Base-by-base conservation (phyloP, 2,797 vertebrate species). In the Ctenosaura bakeri region DNA sequence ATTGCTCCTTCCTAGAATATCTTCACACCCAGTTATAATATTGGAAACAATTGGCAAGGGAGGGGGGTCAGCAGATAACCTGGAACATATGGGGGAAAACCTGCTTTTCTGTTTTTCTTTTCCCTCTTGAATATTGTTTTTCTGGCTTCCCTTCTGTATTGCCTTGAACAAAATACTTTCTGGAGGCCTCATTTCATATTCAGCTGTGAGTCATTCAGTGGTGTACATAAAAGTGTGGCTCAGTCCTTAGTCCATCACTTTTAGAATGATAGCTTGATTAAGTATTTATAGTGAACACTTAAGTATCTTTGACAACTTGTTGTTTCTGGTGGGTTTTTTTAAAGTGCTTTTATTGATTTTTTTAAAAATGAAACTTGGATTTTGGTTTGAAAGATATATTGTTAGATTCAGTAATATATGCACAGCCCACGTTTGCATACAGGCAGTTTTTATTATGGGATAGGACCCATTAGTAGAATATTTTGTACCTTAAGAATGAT, bases 241-340 rank as follows among this genome's bases (percentile, higher is more conserved):
- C 7, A 16, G 18, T 32, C 10, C 24, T 56, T 42, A 38, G 64
- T 52, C 79, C 42, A 83, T 71, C 66, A 8, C 14, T 59, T 88
- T 82, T 29, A n/a, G 38, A n/a, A 59, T 32, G 24, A 42, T 73
- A 56, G 35, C 38, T 73, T 74, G 52, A 73, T 88, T 88, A 88
- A 82, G 66, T 80, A 87, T 79, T 87, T 79, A 88, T 88, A 73
- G 4, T n/a, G 26, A 46, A 26, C 6, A 46, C 80, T 82, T 82
- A 64, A 38, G 24, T 46, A 77, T 56, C 66, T 35, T 82, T 59
- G 35, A 82, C 16, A 83, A 59, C 18, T 59, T 42, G n/a, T 73
- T 86, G 26, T 83, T 87, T 87, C 50, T 88, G n/a, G 64, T 56
- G 69, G 13, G 29, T 42, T 64, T 50, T 86, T 35, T 50, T 46